Evolutionary conservation across 2,888 invertebrate species (phyloP), one percentile per base, ranked within the genome.

Genomic region (Mellilla xanthometata): DNA sequence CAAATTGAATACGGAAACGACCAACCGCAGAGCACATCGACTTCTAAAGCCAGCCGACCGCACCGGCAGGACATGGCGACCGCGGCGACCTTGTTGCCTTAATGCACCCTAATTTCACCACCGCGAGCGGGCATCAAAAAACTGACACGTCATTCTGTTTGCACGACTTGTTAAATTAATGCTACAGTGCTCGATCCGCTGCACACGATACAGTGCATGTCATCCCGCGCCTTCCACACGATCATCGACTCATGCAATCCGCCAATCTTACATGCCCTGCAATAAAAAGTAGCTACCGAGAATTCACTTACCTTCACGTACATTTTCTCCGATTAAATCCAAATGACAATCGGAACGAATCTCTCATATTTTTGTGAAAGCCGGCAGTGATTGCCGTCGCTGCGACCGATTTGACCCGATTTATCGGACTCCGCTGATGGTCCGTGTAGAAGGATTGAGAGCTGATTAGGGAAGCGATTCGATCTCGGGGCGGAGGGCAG

Each of bases 401-500:
- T 52, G 49, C 53, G 30, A 53, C 57, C 57, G 56, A 62, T 62
- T 67, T 67, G 63, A 64, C 67, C 65, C 65, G 65, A 67, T 73
- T 73, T 71, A 70, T 71, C 72, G 66, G 49, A 60, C 55, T 62
- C 60, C 68, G 58, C 72, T 80, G 82, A 85, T 86, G 82, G 77
- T 70, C 68, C 69, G 69, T 72, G 79, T 78, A 79, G 73, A 76
- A 72, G 80, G 77, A 78, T 81, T 75, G 76, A 78, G 76, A 70
- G 71, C 82, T 81, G 89, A 88, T 88, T 87, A 86, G 80, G 68
- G 73, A 68, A 68, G 65, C 73, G 87, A 88, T 88, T 74, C 73
- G 68, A 87, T 87, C 87, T 81, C 60, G 62, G 89, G 86, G 78
- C 86, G 85, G 79, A 88, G 88, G 89, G 86, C 77, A 89, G 88